Base-by-base conservation (phyloP, 2,797 vertebrate genomes). In the Odontamblyopus rebecca region DNA sequence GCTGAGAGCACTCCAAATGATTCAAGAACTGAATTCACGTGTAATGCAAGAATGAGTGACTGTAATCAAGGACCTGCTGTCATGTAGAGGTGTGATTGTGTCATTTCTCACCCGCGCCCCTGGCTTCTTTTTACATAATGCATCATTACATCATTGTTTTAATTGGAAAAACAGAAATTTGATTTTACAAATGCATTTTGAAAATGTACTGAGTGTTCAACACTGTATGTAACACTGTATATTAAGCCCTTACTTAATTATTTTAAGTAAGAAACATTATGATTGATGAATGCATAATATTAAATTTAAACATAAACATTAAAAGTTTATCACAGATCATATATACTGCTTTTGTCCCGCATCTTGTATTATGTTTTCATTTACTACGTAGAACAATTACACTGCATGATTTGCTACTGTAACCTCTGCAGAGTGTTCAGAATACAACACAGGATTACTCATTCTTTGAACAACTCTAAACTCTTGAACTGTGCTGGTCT, bases 391-490 rank as follows among this genome's bases (percentile, higher is more conserved):
- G 61, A 41, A 41, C 63, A 50, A 26, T 50, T 50, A 27, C 26
- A 0, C 7, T 18, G 15, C 2, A 29, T 66, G 16, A 7, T 51
- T 50, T 66, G 26, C 19, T 30, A 19, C 19, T 50, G 41, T 66
- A 51, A 51, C 44, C 78, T 70, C 68, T 75, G 64, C 61, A 68
- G 57, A 80, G 74, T 56, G 74, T 48, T 74, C 54, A 71, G 72
- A 87, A 82, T 82, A 69, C 77, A 82, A 79, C 77, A 66, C 78
- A 74, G 73, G 67, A 74, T 81, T 72, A 82, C 71, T 80, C 50
- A 59, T 27, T 73, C 77, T 86, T 83, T 77, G 50, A 82, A 83
- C 13, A 26, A 48, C 13, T 64, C 41, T 65, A 80, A 29, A 41
- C 79, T 59, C 61, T 71, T 78, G 77, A 69, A 57, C 50, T 26